Base-by-base conservation (phyloP, 1,140 invertebrate species). In the Drosophila kepulauana region DNA sequence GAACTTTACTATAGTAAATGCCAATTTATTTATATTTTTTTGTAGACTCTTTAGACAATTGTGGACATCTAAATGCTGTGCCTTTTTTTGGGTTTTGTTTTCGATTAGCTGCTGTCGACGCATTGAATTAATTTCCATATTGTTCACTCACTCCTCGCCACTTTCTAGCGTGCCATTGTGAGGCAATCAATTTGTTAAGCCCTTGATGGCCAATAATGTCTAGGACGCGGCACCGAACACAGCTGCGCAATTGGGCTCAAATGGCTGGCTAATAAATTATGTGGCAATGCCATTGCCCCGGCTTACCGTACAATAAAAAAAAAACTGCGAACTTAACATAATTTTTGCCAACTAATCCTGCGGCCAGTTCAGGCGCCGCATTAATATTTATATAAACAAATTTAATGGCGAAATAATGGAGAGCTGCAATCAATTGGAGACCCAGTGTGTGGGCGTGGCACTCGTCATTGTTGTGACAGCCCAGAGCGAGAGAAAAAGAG, bases 341-440 rank as follows among this genome's bases (percentile, higher is more conserved):
- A 87, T 87, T 86, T 87, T 72, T 88, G 84, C 84, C 84, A 79
- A 85, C 79, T 87, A 87, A 87, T 82, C 82, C 82, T 64, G 84
- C 79, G 84, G 80, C 80, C 51, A 43, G 66, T 62, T 30, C 35
- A 16, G 70, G 38, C 65, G 68, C 58, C 77, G 65, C 72, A 88
- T 88, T 87, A 82, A 87, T 87, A 88, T 88, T 73, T 87, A 88
- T 87, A 74, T 75, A 87, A 88, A 87, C 87, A 78, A 79, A 88
- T 88, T 88, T 87, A 82, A 87, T 88, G 82, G 82, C 38, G 43
- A 88, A 68, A 82, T 78, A 88, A 88, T 88, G 77, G 61, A 51
- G 70, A 51, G 70, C 54, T 49, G 54, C 63, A 45, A 30, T 52
- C 51, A 15, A 38, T 25, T 33, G 16, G 15, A 52, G 28, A 7